Evolutionary conservation across 2,113 vertebrate genomes (phyloP), one percentile per base, ranked within the genome.

Genomic region (Bombycilla garrulus): DNA sequence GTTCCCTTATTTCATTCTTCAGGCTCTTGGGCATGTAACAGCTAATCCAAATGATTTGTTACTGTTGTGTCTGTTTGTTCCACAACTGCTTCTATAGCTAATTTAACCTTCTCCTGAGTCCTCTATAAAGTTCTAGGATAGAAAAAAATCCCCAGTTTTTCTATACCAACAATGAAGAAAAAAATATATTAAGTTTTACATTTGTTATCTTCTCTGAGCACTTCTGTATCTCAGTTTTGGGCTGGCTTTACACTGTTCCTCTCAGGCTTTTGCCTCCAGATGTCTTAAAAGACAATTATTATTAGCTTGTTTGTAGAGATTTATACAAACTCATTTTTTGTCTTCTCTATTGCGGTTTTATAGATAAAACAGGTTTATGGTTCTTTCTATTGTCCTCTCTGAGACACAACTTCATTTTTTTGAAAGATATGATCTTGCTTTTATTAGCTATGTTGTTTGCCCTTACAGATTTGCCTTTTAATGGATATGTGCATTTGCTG

Each of bases 1-100:
- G 81, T 78, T 86, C 35, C 64, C 72, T 74, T 89, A 74, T 71
- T 96, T 92, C 61, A 85, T 93, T 48, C 61, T 81, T 86, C 80
- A 93, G n/a, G n/a, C 70, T 93, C 81, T 79, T 92, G 42, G 87
- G 24, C 33, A 54, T 73, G 20, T 86, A 96, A 58, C 61, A 81
- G 35, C 61, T 73, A 89, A 78, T 89, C 35, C 61, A 10, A 84
- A 64, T 83, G 67, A 86, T 91, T 70, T 87, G 87, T 92, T 83
- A 80, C 61, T 44, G 15, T 38, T 81, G 17, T 79, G 35, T 81
- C 58, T 72, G 8, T 70, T 86, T 4, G 2, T 92, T 92, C 56
- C 69, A 71, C 81, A 73, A 54, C 56, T n/a, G 23, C 51, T 89
- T 62, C 69, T 78, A 6, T 57, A 65, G 58, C 29, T 95, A 80